Conservation (phyloP, 30 jellyfish, hydroid and myxozoan genomes). For the Haliclystus octoradiatus region DNA sequence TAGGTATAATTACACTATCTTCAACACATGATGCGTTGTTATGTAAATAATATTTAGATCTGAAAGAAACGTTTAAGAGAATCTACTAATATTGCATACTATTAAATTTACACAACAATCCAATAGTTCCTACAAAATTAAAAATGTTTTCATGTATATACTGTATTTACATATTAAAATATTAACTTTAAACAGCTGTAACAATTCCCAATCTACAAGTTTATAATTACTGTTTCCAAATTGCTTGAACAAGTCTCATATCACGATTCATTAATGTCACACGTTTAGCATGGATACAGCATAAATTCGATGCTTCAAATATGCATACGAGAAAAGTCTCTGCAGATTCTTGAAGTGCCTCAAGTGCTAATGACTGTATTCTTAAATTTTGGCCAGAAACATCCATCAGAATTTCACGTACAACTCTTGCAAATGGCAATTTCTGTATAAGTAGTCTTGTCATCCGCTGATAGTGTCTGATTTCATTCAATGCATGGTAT, state of each 20-base stretch:
- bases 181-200: too few species aligned
- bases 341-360: conserved; percentile 1
- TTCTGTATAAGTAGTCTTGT: neutral
- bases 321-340: neutral
- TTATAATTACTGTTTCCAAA: neutral
- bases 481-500: too few species aligned
- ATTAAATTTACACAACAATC: too few species aligned
- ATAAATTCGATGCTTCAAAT: neutral
- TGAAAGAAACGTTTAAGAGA: too few species aligned
- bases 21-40: too few species aligned
- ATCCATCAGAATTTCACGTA: neutral
- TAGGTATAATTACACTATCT: too few species aligned
- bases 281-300: neutral
- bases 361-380: neutral
- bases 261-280: neutral
- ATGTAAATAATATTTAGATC: too few species aligned
- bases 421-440: conserved; percentile 1
- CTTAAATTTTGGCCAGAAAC: neutral
- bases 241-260: neutral
- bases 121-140: too few species aligned
- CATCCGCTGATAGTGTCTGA: neutral
- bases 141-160: too few species aligned
- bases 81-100: too few species aligned
- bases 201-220: neutral
- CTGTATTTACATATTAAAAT: too few species aligned